Evolutionary conservation across 2,888 invertebrate genomes (phyloP).

Genomic region (Lepidocyrtinus sp.): DNA sequence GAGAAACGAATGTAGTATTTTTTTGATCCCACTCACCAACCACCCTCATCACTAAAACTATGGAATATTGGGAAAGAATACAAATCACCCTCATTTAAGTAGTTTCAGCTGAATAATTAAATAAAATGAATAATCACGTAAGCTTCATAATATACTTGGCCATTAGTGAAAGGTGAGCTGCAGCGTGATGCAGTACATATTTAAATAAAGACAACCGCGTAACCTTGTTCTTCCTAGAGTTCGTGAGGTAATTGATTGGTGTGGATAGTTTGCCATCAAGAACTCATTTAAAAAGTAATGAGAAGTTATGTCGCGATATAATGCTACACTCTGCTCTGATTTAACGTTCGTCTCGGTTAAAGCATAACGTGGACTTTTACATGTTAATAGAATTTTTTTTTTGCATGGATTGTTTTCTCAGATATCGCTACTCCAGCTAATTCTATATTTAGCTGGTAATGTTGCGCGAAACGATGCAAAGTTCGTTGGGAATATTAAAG

Average conservation of each 20-base stretch:
- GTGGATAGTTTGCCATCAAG: neutral
- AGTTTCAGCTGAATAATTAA: neutral
- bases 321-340: neutral
- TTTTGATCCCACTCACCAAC: neutral
- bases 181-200: neutral
- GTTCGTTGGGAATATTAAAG: conserved; percentile 60
- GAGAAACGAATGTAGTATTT: neutral
- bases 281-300: neutral
- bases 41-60: neutral
- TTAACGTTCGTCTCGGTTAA: neutral
- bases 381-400: conserved; percentile 17
- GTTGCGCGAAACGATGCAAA: conserved; percentile 15
- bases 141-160: neutral
- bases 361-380: neutral
- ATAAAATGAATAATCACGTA: conserved; percentile 5
- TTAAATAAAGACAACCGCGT: neutral
- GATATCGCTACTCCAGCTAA: conserved; percentile 45
- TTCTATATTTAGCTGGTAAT: conserved; percentile 28
- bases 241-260: conserved; percentile 2
- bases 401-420: too few species aligned
- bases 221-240: neutral
- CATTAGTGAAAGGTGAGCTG: conserved; percentile 8
- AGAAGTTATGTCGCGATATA: neutral
- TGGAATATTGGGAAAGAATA: neutral
- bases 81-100: neutral